Evolutionary conservation across 2,797 vertebrate genomes (phyloP), one percentile per base, ranked within the genome.

Genomic region (Lepidocolaptes lacrymiger): DNA sequence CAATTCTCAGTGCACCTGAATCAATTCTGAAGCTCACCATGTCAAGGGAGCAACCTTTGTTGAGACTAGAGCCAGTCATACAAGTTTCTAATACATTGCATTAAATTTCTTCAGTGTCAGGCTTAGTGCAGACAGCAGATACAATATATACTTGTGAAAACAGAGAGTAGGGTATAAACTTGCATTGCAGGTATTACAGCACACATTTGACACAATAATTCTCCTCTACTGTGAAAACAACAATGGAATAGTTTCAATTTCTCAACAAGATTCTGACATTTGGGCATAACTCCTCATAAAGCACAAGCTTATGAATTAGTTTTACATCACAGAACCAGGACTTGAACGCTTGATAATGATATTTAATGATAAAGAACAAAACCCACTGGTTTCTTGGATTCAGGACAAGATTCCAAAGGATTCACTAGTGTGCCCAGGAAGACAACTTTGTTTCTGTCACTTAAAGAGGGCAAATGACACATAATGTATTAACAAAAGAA

Each of bases 21-120:
- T 95, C 95, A 95, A 95, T 97, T 93, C 90, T 93, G 82, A 94
- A 95, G 88, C 93, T 85, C 67, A 82, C 88, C 64, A 68, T 66
- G 85, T 96, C 96, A 97, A 89, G 86, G 90, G 84, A 97, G 49
- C 64, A 95, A 83, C n/a, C 20, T 71, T 89, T 68, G 54, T 44
- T 80, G 66, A 91, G 78, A 71, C 58, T 36, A 72, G 30, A 80
- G 74, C 28, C 6, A 3, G 74, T 85, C 71, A 71, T 78, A 78
- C 3, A 36, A 64, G 54, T 80, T 43, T 71, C 77, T 81, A 74
- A 90, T 58, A 59, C 36, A 85, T 7, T 73, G 52, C 72, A 80
- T 95, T 87, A 94, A 83, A 94, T 92, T 95, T 95, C 84, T 73
- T 96, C 91, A 90, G 51, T 86, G 74, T 86, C 92, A 93, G 55